phyloP scores from a whole-genome alignment of 2,797 vertebrate genomes.

The Sparidentex hasta region DNA sequence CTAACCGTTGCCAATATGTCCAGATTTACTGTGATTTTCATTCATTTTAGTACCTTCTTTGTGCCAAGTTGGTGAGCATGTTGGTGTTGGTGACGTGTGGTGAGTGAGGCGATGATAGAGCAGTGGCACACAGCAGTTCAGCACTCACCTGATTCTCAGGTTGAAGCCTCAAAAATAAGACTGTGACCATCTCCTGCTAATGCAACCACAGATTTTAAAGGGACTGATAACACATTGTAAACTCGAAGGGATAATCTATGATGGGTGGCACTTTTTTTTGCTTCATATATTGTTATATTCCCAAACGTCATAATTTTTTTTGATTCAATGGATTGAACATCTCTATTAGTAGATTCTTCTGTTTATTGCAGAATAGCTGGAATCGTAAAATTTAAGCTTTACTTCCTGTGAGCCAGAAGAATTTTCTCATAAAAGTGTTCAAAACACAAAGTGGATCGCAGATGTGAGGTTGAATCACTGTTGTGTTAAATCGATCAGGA shows the following conservation, averaged over 20 bases:
- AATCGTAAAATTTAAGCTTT: slow-evolving; percentile 51
- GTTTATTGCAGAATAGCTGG: slow-evolving; percentile 48
- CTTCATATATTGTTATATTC: background rate
- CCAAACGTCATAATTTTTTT: background rate
- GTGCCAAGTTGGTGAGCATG: too few species aligned
- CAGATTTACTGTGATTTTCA: too few species aligned
- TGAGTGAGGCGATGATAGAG: too few species aligned
- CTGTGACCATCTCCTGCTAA: background rate
- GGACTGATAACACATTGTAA: too few species aligned
- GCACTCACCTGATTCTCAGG: too few species aligned
- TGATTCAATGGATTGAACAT: slow-evolving; percentile 23
- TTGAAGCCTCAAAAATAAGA: too few species aligned
- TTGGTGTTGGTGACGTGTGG: too few species aligned
- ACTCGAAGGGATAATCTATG: background rate
- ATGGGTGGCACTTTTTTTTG: background rate
- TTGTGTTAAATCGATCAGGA: slow-evolving; percentile 49
- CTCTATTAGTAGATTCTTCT: slow-evolving; percentile 7
- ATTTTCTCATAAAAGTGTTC: slow-evolving; percentile 46
- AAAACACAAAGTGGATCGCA: slow-evolving; percentile 34
- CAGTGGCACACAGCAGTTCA: too few species aligned
- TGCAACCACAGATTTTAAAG: background rate
- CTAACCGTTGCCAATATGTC: too few species aligned
- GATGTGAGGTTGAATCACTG: slow-evolving; percentile 26
- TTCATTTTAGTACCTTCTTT: too few species aligned
- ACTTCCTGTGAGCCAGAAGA: slow-evolving; percentile 46